phyloP scores from a whole-genome alignment of 2,797 vertebrate species.

The Enteromius radiatus region DNA sequence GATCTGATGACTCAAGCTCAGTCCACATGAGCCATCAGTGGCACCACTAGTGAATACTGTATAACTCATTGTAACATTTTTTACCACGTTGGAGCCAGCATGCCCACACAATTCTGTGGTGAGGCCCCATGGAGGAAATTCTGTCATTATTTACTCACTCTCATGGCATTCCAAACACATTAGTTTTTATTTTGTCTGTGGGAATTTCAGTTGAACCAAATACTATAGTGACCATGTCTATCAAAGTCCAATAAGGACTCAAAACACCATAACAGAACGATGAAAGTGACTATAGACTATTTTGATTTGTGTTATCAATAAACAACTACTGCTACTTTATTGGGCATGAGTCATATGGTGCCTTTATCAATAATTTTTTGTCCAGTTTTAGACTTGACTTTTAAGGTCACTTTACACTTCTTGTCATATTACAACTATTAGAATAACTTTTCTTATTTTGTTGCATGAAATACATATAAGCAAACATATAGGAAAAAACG shows the following conservation, averaged over 20 bases:
- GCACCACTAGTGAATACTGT: slow-evolving; percentile 1
- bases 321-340: not conserved
- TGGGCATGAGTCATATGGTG: not conserved
- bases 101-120: slow-evolving; percentile 7
- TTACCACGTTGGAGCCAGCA: slow-evolving; percentile 11
- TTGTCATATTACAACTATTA: not conserved
- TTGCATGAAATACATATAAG: not conserved
- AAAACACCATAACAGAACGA: not conserved
- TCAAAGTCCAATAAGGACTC: not conserved
- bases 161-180: not conserved
- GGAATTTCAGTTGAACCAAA: slow-evolving; percentile 4
- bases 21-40: slow-evolving; percentile 1
- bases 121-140: slow-evolving; percentile 7
- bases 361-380: not conserved
- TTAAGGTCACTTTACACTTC: not conserved
- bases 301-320: not conserved
- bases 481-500: not conserved
- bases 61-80: not conserved
- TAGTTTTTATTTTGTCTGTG: not conserved
- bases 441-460: not conserved
- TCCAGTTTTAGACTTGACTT: not conserved
- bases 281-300: not conserved
- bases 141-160: slow-evolving; percentile 20
- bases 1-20: slow-evolving; percentile 9
- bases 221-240: not conserved